phyloP scores from a whole-genome alignment of 1,140 invertebrate genomes.

The Rhopalosiphum padi region DNA sequence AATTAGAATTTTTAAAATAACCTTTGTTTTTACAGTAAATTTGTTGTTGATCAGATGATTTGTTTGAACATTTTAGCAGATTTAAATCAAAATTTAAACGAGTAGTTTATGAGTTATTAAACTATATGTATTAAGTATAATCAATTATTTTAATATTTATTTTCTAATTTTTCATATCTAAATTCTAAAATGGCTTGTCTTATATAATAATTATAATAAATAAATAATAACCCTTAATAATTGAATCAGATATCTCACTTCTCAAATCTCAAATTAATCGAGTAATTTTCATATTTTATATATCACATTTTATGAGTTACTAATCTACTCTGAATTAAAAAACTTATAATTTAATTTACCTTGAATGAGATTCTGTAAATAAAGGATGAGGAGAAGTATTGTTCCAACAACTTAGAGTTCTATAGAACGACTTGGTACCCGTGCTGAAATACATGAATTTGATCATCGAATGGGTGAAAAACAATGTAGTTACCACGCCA shows the following conservation, averaged over 20 bases:
- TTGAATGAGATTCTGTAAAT: constrained; percentile 81
- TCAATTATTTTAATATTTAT: too few species aligned
- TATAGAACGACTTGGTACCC: constrained; percentile 77
- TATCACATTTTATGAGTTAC: not conserved
- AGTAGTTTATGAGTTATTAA: too few species aligned
- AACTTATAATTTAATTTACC: constrained; percentile 64
- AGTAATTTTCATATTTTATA: not conserved
- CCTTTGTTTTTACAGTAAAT: too few species aligned
- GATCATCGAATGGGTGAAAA: constrained; percentile 79
- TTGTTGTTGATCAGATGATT: too few species aligned
- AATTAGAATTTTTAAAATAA: too few species aligned
- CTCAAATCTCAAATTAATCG: not conserved
- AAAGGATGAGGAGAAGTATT: constrained; percentile 78
- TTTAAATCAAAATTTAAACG: too few species aligned
- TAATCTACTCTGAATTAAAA: not conserved
- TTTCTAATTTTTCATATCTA: too few species aligned
- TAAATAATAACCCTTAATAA: too few species aligned
- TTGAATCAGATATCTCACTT: not conserved
- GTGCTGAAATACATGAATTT: constrained; percentile 77
- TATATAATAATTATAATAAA: too few species aligned
- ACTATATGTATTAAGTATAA: too few species aligned
- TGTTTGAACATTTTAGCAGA: too few species aligned
- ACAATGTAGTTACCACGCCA: constrained; percentile 81
- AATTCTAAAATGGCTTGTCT: too few species aligned
- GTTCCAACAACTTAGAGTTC: constrained; percentile 62